Evolutionary conservation across 2,113 vertebrate species (phyloP).

Genomic region (Perca fluviatilis): DNA sequence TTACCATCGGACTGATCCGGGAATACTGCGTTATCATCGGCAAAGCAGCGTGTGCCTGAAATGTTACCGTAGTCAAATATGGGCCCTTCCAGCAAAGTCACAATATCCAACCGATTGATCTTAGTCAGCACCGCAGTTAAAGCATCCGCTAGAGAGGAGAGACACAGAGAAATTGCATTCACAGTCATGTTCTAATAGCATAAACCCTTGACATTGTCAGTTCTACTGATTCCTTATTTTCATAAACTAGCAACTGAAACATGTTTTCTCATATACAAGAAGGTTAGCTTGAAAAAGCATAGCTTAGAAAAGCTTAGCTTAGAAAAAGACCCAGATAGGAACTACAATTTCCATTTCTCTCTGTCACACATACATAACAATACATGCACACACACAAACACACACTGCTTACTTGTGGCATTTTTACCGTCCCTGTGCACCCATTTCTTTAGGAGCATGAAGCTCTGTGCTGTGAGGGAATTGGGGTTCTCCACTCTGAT

Average conservation of each 20-base stretch:
- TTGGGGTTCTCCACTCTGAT: constrained; percentile 99
- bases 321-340: background rate
- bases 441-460: constrained; percentile 99
- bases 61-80: constrained; percentile 99
- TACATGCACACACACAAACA: background rate
- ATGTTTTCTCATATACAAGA: background rate
- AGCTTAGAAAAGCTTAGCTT: background rate
- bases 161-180: constrained; percentile 5
- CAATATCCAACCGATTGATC: constrained; percentile 99
- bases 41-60: constrained; percentile 99
- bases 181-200: background rate
- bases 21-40: constrained; percentile 97
- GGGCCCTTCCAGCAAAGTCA: constrained; percentile 99
- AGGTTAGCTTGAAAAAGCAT: background rate
- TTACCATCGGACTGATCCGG: constrained; percentile 99
- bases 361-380: background rate
- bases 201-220: background rate
- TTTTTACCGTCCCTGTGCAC: constrained; percentile 98
- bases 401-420: constrained; percentile 94
- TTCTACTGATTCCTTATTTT: background rate
- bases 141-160: constrained; percentile 92
- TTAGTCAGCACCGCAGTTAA: constrained; percentile 98
- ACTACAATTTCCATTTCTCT: background rate
- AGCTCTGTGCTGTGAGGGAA: constrained; percentile 97
- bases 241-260: background rate